Base-by-base conservation (phyloP, 1,140 invertebrate species). In the Euwallacea fornicatus region DNA sequence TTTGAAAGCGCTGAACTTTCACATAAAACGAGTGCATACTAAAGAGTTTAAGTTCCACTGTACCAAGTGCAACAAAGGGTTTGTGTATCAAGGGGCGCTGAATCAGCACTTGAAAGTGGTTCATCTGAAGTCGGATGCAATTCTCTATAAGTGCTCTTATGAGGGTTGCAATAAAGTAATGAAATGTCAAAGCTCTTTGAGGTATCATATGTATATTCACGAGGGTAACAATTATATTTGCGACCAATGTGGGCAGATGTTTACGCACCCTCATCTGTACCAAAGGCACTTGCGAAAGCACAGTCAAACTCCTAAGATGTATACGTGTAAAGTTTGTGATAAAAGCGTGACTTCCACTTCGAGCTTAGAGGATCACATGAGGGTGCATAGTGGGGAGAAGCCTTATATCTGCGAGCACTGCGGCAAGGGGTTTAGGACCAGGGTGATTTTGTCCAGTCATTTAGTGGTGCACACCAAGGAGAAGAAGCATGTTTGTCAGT, bases 401-500 rank as follows among this genome's bases (percentile, higher is more conserved):
- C 82, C 83, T 0, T 84, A 80, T 62, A 75, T 75, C 7, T 86
- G 85, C 74, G 74, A 80, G 15, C 66, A 83, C 0, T 86, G 84
- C 66, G 79, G 78, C 10, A 85, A 84, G 73, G 76, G 76, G 33
- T 84, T 83, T 76, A 89, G 88, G 0, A 89, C 91, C 76, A 86
- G 87, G 7, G 89, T 87, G 6, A 83, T 83, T 15, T 78, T 90
- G n/a, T 83, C 87, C 88, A 42, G 88, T 3, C 83, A 84, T 59
- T 74, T 80, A 7, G 75, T 78, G 9, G 78, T 78, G 1, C 84
- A 86, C 63, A 80, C 81, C 7, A 82, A 80, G 7, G 80, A 82
- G 58, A 82, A 83, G 64, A 82, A 82, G 0, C 83, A 81, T 60
- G 75, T 77, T 15, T 86, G 85, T 74, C 71, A 79, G 15, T 65